phyloP scores from a whole-genome alignment of 2,113 vertebrate species.

The Paratilapia polleni region DNA sequence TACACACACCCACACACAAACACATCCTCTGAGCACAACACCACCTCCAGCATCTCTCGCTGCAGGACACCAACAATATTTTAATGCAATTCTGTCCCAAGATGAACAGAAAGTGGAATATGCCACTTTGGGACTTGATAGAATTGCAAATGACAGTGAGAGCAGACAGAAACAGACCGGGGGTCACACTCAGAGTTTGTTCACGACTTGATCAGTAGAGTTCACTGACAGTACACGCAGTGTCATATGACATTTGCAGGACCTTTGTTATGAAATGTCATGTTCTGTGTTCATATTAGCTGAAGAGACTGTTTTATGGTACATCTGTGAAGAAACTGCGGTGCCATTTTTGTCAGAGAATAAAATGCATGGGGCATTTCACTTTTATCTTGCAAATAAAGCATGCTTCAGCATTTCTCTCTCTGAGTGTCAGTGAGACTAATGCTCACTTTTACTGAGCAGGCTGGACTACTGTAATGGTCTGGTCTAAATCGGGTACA shows the following conservation, averaged over 20 bases:
- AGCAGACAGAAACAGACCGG: conserved; percentile 9
- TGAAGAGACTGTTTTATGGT: background rate
- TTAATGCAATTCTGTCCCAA: conserved; percentile 50
- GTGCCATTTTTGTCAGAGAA: background rate
- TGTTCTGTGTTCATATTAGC: background rate
- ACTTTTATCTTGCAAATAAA: background rate
- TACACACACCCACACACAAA: conserved; percentile 3
- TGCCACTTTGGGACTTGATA: conserved; percentile 61
- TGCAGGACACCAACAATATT: conserved; percentile 54
- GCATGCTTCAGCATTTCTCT: background rate
- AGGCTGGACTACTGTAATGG: background rate
- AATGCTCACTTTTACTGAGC: background rate
- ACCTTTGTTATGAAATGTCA: conserved; percentile 7
- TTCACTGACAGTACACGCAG: conserved; percentile 20
- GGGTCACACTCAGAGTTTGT: conserved; percentile 4
- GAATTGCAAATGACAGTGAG: conserved; percentile 60
- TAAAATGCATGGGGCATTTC: background rate
- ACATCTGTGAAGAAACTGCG: background rate
- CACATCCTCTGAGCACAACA: background rate
- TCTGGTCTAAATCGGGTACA: background rate
- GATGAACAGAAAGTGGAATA: conserved; percentile 49
- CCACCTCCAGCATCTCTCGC: conserved; percentile 30
- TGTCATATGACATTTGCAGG: conserved; percentile 4
- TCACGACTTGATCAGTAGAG: conserved; percentile 39
- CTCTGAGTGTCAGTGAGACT: background rate